These are phyloP conservation scores for Oryctes rhinoceros DNA, from an alignment of 1,140 invertebrate species.

Conservation along the genomic window DNA sequence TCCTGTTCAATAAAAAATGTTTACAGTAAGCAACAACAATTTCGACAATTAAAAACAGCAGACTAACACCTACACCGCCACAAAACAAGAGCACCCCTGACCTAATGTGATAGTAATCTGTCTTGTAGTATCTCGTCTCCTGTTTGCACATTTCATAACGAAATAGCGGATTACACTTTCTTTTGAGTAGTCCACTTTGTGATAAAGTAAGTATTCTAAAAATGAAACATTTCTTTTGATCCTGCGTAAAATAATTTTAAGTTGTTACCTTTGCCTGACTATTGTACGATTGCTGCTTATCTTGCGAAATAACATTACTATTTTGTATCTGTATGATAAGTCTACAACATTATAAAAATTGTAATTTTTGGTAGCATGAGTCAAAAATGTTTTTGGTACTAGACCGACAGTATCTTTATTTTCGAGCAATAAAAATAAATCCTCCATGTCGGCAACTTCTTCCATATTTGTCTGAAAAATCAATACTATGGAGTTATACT, in stretches of 20 bases:
- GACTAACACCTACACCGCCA: constrained; percentile 41
- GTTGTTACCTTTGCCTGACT: constrained; percentile 44
- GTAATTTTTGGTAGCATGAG: not conserved
- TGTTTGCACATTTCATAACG: constrained; percentile 4
- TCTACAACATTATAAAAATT: constrained; percentile 26
- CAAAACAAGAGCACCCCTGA: constrained; percentile 50
- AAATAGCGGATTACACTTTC: constrained; percentile 41
- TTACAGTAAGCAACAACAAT: constrained; percentile 41
- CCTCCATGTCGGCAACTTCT: constrained; percentile 42
- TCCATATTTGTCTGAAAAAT: constrained; percentile 41
- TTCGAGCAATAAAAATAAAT: constrained; percentile 44
- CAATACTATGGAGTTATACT: not conserved
- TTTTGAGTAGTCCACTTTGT: constrained; percentile 46
- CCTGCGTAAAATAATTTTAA: constrained; percentile 11
- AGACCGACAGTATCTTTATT: constrained; percentile 46
- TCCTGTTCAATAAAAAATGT: not conserved
- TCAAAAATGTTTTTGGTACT: constrained; percentile 45
- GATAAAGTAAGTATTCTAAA: constrained; percentile 48
- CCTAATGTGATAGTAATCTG: constrained; percentile 51
- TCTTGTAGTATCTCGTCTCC: constrained; percentile 50
- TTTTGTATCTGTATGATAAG: constrained; percentile 31
- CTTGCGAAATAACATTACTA: constrained; percentile 42
- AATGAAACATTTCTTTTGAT: constrained; percentile 15
- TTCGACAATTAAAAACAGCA: constrained; percentile 45
- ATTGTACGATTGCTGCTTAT: constrained; percentile 39